Conservation (phyloP, 2,888 invertebrate genomes). For the Nipponacmea schrenckii region DNA sequence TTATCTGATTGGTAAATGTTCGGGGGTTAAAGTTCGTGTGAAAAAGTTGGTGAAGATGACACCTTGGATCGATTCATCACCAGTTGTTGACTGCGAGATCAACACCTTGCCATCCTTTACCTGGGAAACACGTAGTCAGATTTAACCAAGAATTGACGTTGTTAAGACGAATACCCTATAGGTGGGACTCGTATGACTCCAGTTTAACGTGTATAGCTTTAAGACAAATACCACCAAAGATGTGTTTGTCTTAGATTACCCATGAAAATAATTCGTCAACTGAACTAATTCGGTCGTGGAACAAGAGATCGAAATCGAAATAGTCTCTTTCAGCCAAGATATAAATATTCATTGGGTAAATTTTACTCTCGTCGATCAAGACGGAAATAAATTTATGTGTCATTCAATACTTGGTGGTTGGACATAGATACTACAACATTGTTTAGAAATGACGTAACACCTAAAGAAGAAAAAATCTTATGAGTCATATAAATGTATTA, state of each 20-base stretch:
- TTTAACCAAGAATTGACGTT: constrained; percentile 2
- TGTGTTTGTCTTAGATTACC: neutral
- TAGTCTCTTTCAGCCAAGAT: no score
- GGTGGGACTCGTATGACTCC: neutral
- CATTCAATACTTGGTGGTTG: no score
- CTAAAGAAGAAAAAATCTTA: no score
- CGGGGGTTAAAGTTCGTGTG: neutral
- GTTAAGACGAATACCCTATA: constrained; percentile 5
- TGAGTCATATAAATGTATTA: no score
- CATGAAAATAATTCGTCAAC: neutral
- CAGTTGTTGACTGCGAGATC: neutral
- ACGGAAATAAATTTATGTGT: no score
- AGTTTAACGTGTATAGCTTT: neutral
- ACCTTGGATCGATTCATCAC: constrained; percentile 7
- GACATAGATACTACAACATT: no score
- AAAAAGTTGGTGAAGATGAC: neutral
- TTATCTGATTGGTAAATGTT: neutral
- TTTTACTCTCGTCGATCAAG: no score
- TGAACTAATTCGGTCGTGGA: neutral
- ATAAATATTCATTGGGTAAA: no score
- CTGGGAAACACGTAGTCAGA: neutral
- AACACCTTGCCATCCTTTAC: neutral
- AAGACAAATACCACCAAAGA: constrained; percentile 7
- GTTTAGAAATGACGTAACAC: no score
- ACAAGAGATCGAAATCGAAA: neutral